phyloP scores from a whole-genome alignment of 1,140 invertebrate species.

The Philotrypesis tridentata region DNA sequence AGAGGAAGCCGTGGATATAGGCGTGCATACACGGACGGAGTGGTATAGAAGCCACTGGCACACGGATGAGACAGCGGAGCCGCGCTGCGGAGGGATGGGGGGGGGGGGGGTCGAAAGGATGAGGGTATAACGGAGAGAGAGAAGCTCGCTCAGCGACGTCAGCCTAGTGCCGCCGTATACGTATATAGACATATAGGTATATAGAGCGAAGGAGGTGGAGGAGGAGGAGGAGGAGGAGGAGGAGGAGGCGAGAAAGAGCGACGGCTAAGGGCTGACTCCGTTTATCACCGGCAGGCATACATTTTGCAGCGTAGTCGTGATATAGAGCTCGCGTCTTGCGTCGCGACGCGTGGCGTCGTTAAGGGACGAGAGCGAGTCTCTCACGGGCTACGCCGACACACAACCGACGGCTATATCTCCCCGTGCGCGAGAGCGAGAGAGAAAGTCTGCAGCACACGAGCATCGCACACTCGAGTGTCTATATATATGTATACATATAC shows the following conservation, averaged over 20 bases:
- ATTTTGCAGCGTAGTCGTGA: constrained; percentile 61
- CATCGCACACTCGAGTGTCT: too few species aligned
- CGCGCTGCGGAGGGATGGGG: neutral
- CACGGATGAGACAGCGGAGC: neutral
- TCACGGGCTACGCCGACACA: too few species aligned
- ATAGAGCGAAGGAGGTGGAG: constrained; percentile 5
- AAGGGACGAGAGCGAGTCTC: constrained; percentile 56
- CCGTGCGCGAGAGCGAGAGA: too few species aligned
- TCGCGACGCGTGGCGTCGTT: constrained; percentile 56
- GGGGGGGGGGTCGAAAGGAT: neutral
- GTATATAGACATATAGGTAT: neutral
- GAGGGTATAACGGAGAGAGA: neutral
- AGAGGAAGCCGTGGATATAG: too few species aligned
- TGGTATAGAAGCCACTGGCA: neutral
- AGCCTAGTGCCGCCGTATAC: too few species aligned
- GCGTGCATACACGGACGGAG: neutral
- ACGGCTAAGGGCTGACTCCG: constrained; percentile 54
- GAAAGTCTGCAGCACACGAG: too few species aligned
- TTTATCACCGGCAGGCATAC: constrained; percentile 65
- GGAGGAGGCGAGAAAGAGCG: neutral
- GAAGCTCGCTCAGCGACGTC: constrained; percentile 4
- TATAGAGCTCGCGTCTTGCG: constrained; percentile 53
- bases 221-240: neutral
- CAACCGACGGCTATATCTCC: too few species aligned
- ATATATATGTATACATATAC: neutral